phyloP scores from a whole-genome alignment of 1,140 invertebrate genomes.

The Neelides sp. region DNA sequence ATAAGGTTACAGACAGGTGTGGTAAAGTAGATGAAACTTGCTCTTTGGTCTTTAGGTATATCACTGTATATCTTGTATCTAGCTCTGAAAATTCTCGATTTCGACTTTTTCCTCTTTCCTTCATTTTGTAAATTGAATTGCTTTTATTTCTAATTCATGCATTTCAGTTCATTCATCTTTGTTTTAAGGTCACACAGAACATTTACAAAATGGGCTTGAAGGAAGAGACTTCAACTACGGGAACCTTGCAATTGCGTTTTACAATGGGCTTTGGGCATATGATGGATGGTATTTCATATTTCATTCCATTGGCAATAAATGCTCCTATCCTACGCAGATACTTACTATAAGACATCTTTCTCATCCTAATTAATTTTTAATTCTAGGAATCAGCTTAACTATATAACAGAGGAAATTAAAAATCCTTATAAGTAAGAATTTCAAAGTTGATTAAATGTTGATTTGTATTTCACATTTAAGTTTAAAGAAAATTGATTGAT shows the following conservation, averaged over 20 bases:
- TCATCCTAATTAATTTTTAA: conserved; percentile 16
- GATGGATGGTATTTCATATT: conserved; percentile 32
- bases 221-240: conserved; percentile 10
- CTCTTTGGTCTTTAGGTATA: too few species aligned
- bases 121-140: too few species aligned
- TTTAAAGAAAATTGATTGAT: background rate
- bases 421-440: conserved; percentile 45
- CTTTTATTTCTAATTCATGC: too few species aligned
- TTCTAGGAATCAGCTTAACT: conserved; percentile 48
- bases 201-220: conserved; percentile 9
- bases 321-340: too few species aligned
- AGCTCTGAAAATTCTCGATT: too few species aligned
- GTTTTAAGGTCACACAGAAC: conserved; percentile 9
- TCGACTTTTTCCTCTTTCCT: too few species aligned
- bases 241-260: conserved; percentile 45
- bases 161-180: too few species aligned
- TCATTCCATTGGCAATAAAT: too few species aligned
- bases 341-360: too few species aligned
- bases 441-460: background rate
- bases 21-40: too few species aligned
- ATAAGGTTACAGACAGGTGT: too few species aligned
- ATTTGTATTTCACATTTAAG: background rate
- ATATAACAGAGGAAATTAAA: conserved; percentile 53
- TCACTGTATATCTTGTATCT: too few species aligned
- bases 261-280: conserved; percentile 47